Conservation (phyloP, 2,113 vertebrate genomes). For the Pterocles burchelli region DNA sequence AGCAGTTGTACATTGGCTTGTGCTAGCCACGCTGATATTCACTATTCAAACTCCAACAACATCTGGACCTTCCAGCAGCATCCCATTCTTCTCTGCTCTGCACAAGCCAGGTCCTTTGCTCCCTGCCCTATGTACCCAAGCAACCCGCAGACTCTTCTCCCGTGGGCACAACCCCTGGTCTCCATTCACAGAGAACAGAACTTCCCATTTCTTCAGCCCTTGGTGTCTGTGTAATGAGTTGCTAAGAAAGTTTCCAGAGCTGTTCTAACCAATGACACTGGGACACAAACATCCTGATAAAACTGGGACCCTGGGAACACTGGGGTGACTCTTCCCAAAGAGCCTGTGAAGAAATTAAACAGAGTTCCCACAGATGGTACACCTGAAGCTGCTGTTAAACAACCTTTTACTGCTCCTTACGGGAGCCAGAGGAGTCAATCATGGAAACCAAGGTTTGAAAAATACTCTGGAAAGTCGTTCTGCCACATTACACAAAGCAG, state of each 20-base stretch:
- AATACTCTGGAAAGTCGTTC: not conserved
- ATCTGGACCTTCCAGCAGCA: not conserved
- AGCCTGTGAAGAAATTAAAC: not conserved
- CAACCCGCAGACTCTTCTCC: not conserved
- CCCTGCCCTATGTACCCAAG: fast-evolving
- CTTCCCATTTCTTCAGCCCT: not conserved
- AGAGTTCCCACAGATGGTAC: too few species aligned
- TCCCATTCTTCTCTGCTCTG: not conserved
- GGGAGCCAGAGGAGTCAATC: not conserved
- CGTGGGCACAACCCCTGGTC: not conserved
- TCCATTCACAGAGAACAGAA: not conserved
- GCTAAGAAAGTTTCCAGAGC: not conserved
- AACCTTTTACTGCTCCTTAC: not conserved
- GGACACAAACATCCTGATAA: not conserved
- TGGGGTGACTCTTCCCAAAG: not conserved
- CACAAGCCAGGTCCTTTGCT: not conserved
- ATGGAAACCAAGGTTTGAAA: not conserved
- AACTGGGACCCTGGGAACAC: not conserved
- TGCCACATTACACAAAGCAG: not conserved
- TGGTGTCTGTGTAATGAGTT: not conserved
- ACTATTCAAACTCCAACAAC: not conserved
- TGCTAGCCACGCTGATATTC: not conserved
- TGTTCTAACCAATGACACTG: not conserved
- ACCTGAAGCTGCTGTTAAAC: not conserved
- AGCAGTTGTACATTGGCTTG: not conserved